Percentiles rank a stretch among this genome's conserved stretches.
Conservation (phyloP, 2,797 vertebrate genomes). For the Limnodromus scolopaceus region DNA sequence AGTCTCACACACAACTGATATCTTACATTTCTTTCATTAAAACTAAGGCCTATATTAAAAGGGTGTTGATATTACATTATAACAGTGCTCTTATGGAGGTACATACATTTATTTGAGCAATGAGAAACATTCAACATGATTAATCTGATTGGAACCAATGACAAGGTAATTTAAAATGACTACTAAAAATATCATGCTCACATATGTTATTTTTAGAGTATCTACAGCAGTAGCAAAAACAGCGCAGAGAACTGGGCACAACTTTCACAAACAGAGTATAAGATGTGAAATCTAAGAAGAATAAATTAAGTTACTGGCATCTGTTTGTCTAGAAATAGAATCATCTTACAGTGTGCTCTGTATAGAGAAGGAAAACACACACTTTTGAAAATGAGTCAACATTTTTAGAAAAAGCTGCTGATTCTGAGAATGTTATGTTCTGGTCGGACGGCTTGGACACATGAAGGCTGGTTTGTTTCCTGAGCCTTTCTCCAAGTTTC, state of each 20-base stretch:
- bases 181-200: slow-evolving; percentile 27
- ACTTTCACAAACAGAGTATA: slow-evolving; percentile 40
- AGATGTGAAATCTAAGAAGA: slow-evolving; percentile 54
- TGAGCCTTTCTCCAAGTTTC: background rate
- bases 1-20: background rate
- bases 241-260: slow-evolving; percentile 31
- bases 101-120: background rate
- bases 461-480: background rate
- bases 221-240: slow-evolving; percentile 46
- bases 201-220: slow-evolving; percentile 48
- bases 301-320: slow-evolving; percentile 61
- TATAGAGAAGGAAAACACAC: slow-evolving; percentile 28
- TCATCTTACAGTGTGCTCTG: slow-evolving; percentile 24
- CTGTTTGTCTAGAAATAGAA: slow-evolving; percentile 60
- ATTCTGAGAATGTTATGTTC: background rate
- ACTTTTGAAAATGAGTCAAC: slow-evolving; percentile 36
- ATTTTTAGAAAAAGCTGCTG: background rate
- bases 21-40: background rate
- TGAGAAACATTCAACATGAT: background rate
- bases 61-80: background rate
- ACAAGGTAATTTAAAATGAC: slow-evolving; percentile 7
- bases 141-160: slow-evolving; percentile 25
- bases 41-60: background rate
- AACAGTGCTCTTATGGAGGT: background rate
- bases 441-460: background rate